These are phyloP conservation scores for Coregonus sp. DNA, from an alignment of 2,797 vertebrate species.

Conservation along the genomic window DNA sequence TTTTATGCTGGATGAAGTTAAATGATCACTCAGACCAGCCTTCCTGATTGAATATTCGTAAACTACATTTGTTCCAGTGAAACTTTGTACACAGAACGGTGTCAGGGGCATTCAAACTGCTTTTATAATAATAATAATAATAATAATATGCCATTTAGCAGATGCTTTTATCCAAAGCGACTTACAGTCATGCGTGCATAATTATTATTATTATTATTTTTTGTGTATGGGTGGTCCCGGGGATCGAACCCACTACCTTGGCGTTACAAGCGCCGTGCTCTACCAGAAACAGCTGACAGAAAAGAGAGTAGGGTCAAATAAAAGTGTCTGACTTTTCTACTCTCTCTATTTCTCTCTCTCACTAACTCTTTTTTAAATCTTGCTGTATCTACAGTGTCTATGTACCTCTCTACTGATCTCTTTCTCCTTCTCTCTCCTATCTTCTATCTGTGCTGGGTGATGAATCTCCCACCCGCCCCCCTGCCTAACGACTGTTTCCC, in stretches of 20 bases:
- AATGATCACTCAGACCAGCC: too few species aligned
- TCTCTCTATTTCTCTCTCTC: constrained; percentile 29
- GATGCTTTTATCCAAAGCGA: too few species aligned
- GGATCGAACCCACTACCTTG: too few species aligned
- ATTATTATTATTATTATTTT: too few species aligned
- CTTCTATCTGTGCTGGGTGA: constrained; percentile 26
- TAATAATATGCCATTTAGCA: too few species aligned
- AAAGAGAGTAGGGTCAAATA: not conserved
- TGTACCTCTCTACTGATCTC: constrained; percentile 10
- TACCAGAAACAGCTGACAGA: not conserved
- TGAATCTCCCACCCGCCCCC: constrained; percentile 36
- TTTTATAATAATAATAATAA: not conserved
- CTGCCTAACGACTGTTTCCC: constrained; percentile 89
- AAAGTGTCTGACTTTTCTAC: constrained; percentile 5
- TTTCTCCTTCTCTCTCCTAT: not conserved
- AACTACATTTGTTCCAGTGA: not conserved
- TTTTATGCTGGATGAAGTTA: too few species aligned
- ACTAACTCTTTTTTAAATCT: not conserved
- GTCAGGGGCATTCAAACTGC: not conserved
- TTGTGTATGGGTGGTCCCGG: too few species aligned
- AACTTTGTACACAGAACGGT: not conserved
- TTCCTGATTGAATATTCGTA: too few species aligned
- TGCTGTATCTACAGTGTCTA: too few species aligned
- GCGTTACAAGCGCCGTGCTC: too few species aligned
- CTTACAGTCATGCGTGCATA: too few species aligned